Percentiles rank a stretch among this genome's conserved stretches.
These are phyloP conservation scores for Turdus rufiventris DNA, from an alignment of 2,113 vertebrate genomes.

Conservation along the genomic window DNA sequence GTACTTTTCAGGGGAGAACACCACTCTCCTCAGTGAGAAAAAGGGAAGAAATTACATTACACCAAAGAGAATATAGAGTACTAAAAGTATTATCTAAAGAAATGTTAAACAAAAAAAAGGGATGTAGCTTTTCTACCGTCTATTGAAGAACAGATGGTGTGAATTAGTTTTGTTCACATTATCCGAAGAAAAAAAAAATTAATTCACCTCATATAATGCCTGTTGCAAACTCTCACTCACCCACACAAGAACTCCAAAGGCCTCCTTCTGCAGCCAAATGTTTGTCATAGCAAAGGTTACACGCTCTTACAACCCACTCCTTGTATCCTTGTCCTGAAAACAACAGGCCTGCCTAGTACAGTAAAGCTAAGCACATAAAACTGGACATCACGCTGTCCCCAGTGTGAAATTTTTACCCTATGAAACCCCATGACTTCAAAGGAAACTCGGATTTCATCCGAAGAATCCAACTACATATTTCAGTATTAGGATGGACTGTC, in stretches of 20 bases:
- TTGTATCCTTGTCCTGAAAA: not conserved
- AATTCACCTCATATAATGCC: slow-evolving; percentile 2
- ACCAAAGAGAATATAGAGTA: not conserved
- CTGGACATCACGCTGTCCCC: not conserved
- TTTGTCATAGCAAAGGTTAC: not conserved
- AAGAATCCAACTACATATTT: slow-evolving; percentile 45
- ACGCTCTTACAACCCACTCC: not conserved
- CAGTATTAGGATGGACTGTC: slow-evolving; percentile 35
- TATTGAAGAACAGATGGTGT: not conserved
- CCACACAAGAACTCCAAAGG: not conserved
- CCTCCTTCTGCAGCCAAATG: not conserved
- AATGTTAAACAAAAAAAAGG: not conserved
- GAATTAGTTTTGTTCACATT: not conserved
- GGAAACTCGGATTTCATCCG: not conserved
- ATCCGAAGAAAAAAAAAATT: not conserved
- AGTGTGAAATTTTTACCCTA: not conserved
- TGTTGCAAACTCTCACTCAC: not conserved
- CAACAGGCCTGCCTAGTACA: not conserved
- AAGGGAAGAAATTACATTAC: not conserved
- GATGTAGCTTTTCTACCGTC: not conserved
- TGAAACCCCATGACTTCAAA: slow-evolving; percentile 45
- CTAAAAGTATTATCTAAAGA: not conserved
- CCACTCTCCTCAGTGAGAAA: not conserved
- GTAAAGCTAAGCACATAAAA: not conserved
- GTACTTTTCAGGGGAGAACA: not conserved